A percentile compares a stretch with the other conserved stretches of the same genome.
These are phyloP conservation scores for Centropus bengalensis DNA, from an alignment of 2,113 vertebrate species.

Conservation along the genomic window DNA sequence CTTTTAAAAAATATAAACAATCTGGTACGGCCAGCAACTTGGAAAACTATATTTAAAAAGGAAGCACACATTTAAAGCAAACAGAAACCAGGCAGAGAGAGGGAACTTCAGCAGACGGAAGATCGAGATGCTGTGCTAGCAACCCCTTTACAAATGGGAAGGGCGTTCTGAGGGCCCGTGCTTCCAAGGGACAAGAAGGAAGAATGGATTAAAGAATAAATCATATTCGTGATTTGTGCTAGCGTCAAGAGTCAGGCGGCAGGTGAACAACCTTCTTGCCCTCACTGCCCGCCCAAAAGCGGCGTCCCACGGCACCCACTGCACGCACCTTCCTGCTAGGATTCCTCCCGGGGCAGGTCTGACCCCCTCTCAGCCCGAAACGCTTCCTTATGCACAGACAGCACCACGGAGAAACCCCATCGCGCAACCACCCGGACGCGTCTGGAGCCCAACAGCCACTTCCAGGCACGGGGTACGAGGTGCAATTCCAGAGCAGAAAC, in stretches of 20 bases:
- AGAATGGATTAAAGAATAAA: background rate
- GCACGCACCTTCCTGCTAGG: background rate
- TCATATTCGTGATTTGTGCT: background rate
- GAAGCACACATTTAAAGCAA: conserved; percentile 71
- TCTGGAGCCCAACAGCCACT: background rate
- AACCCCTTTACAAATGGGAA: background rate
- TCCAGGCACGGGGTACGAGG: background rate
- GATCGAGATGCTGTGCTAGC: background rate
- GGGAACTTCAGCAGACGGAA: conserved; percentile 29
- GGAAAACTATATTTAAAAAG: conserved; percentile 77
- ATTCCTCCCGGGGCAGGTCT: background rate
- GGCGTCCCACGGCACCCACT: fast-evolving
- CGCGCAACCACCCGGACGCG: background rate
- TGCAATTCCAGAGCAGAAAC: background rate
- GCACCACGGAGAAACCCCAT: background rate
- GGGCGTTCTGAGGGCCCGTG: background rate
- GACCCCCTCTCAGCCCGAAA: background rate
- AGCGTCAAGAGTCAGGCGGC: background rate
- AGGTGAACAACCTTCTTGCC: background rate
- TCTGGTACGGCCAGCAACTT: conserved; percentile 77
- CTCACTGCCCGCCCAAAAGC: fast-evolving
- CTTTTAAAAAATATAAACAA: conserved; percentile 79
- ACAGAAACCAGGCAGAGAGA: conserved; percentile 40
- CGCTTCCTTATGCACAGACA: background rate
- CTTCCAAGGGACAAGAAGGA: background rate